These are phyloP conservation scores for Felis catus DNA, from an alignment of 2,113 vertebrate genomes.

Conservation along the genomic window DNA sequence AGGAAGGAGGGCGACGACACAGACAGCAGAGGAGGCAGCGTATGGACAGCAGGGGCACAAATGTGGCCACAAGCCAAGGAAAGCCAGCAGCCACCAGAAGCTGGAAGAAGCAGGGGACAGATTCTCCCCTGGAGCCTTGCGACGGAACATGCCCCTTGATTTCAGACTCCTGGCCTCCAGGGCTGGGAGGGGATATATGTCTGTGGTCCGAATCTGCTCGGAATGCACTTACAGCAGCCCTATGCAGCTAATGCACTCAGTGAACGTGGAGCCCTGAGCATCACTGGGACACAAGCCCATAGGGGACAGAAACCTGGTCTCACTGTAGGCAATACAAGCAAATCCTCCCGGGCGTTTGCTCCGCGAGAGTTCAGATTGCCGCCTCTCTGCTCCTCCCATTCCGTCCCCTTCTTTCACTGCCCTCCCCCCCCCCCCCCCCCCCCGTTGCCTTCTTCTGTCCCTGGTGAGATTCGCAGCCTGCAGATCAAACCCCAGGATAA, in stretches of 20 bases:
- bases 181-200: neutral
- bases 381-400: neutral
- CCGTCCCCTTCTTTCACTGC: neutral
- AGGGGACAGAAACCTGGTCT: neutral
- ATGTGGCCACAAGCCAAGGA: neutral
- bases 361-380: neutral
- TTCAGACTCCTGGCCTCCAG: neutral
- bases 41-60: neutral
- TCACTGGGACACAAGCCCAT: neutral
- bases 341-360: neutral
- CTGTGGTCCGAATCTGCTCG: neutral
- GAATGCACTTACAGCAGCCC: neutral
- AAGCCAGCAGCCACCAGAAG: neutral
- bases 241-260: neutral
- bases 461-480: neutral
- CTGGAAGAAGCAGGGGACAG: too few species aligned
- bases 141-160: neutral
- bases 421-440: neutral
- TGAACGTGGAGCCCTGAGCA: rapidly evolving
- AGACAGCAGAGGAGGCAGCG: rapidly evolving
- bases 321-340: rapidly evolving
- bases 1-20: neutral
- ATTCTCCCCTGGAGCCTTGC: neutral
- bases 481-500: neutral
- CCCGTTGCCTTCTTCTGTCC: neutral